These are phyloP conservation scores for Suricata suricatta DNA, from an alignment of 2,113 vertebrate species.

Conservation along the genomic window DNA sequence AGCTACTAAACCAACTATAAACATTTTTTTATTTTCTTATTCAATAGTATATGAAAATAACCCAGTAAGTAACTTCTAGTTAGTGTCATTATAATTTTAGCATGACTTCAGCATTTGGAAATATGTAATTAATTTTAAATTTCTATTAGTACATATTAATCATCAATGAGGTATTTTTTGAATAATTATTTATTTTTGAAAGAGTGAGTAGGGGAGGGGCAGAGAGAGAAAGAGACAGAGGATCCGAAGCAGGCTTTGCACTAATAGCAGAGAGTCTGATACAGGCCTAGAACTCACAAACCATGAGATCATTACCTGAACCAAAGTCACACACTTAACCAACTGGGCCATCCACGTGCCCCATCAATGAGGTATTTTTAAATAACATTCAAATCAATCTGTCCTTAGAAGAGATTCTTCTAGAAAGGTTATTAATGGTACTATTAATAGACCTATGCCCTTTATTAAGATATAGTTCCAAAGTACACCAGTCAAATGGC, in stretches of 20 bases:
- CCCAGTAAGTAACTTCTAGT: background rate
- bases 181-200: too few relatives aligned
- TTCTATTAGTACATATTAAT: background rate
- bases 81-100: background rate
- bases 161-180: background rate
- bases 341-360: too few relatives aligned
- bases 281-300: too few relatives aligned
- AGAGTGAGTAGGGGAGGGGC: too few relatives aligned
- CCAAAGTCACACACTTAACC: too few relatives aligned
- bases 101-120: background rate
- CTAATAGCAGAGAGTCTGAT: too few relatives aligned
- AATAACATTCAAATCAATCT: background rate
- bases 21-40: background rate
- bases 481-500: background rate
- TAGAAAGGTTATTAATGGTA: background rate
- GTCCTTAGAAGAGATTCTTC: background rate
- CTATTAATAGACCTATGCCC: background rate
- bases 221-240: too few relatives aligned
- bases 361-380: background rate
- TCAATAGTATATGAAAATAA: background rate
- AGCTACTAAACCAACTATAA: background rate
- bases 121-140: background rate
- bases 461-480: background rate
- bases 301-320: too few relatives aligned
- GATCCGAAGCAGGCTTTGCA: too few relatives aligned